A percentile compares a stretch with the other conserved stretches of the same genome.
Conservation (phyloP, 2,113 vertebrate species). For the Stomatorhinus ivindoensis region DNA sequence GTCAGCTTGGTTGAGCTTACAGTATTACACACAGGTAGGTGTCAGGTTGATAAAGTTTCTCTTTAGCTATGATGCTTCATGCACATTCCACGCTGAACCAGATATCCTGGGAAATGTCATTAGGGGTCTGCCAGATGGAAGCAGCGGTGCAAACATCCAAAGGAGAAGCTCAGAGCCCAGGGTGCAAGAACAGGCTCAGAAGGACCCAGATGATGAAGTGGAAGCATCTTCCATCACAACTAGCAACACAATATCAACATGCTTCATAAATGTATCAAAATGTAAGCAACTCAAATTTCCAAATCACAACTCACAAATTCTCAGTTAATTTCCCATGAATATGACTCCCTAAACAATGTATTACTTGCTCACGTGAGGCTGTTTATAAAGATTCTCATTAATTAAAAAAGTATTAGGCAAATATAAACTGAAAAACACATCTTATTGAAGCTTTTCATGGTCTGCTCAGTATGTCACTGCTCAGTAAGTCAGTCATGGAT, state of each 20-base stretch:
- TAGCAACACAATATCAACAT: not conserved
- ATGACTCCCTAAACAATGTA: not conserved
- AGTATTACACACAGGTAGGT: conserved; percentile 2
- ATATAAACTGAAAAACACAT: not conserved
- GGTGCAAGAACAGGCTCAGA: not conserved
- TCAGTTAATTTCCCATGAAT: not conserved
- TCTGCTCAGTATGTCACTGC: not conserved
- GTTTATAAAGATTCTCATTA: not conserved
- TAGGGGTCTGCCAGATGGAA: not conserved
- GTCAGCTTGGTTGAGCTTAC: not conserved
- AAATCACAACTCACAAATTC: not conserved
- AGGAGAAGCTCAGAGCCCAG: not conserved
- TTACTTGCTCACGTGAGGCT: not conserved
- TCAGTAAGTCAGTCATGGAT: not conserved
- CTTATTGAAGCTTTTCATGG: not conserved
- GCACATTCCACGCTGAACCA: not conserved
- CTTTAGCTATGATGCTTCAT: not conserved
- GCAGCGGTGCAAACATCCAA: not conserved
- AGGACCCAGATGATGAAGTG: not conserved
- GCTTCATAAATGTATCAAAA: not conserved
- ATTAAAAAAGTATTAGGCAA: not conserved
- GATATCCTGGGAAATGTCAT: conserved; percentile 7
- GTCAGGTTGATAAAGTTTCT: not conserved
- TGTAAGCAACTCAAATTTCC: not conserved
- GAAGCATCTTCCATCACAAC: not conserved